A percentile compares a stretch with the other conserved stretches of the same genome.
phyloP scores from a whole-genome alignment of 2,113 vertebrate genomes.

The Takifugu bimaculatus region DNA sequence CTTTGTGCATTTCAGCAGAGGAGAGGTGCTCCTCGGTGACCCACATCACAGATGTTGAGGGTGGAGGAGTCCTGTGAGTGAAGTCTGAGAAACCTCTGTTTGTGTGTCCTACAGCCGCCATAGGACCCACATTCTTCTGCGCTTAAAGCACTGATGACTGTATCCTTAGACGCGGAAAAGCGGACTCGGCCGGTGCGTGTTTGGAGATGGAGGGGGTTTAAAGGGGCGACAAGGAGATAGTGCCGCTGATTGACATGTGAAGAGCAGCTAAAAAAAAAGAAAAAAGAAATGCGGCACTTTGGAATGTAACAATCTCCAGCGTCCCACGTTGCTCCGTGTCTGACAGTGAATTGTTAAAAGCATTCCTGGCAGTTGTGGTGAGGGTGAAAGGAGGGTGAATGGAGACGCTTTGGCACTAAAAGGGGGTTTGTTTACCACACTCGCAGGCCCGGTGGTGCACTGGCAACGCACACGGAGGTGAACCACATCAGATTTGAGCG shows the following conservation, averaged over 20 bases:
- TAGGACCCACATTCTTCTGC: constrained; percentile 61
- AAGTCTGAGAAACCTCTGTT: constrained; percentile 56
- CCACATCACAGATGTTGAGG: constrained; percentile 62
- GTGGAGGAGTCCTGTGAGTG: constrained; percentile 53
- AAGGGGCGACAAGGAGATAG: constrained; percentile 71
- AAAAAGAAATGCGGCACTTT: constrained; percentile 35
- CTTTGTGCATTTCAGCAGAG: constrained; percentile 41
- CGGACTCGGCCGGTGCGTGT: constrained; percentile 46
- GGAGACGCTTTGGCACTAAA: constrained; percentile 55
- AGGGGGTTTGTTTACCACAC: constrained; percentile 55
- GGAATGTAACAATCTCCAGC: constrained; percentile 74
- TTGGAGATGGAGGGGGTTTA: constrained; percentile 21
- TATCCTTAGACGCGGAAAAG: constrained; percentile 47
- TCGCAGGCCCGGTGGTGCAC: constrained; percentile 16
- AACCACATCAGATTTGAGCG: no score
- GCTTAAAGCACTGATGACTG: constrained; percentile 68
- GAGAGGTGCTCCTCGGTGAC: constrained; percentile 53
- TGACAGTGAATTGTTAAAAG: constrained; percentile 70
- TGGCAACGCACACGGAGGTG: background rate
- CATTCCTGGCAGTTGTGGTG: constrained; percentile 68
- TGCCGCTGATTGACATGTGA: constrained; percentile 73
- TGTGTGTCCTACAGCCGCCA: constrained; percentile 52
- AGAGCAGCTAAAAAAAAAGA: constrained; percentile 65
- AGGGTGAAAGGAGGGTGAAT: constrained; percentile 62
- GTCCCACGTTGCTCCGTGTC: constrained; percentile 63